Conservation (phyloP, 2,797 vertebrate genomes). For the Xyrichtys novacula region DNA sequence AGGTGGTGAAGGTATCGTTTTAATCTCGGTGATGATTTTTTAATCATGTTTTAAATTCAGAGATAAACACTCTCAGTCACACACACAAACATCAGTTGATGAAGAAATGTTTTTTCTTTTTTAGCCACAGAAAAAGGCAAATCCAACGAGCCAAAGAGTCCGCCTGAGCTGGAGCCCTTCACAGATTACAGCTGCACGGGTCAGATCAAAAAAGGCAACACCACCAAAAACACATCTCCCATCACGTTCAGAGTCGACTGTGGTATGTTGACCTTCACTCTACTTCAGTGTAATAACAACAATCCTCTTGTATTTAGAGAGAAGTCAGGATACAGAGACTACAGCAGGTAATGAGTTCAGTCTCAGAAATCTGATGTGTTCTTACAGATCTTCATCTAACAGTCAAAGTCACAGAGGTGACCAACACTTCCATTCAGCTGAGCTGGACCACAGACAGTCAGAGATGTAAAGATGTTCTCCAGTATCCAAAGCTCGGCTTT, state of each 20-base stretch:
- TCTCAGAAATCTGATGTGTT: conserved; percentile 33
- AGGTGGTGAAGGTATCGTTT: background rate
- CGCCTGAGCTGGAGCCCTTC: conserved; percentile 47
- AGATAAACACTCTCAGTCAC: background rate
- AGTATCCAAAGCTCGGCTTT: fast-evolving
- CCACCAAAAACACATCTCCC: fast-evolving
- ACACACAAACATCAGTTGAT: background rate
- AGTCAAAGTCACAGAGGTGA: fast-evolving
- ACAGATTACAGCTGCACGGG: conserved; percentile 46
- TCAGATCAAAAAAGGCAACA: background rate
- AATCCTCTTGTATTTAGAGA: background rate
- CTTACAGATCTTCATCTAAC: conserved; percentile 23
- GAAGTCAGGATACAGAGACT: background rate
- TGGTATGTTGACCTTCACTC: conserved; percentile 59
- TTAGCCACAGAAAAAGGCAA: background rate
- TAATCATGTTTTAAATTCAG: background rate
- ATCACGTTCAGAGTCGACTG: background rate
- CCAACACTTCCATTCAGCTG: background rate
- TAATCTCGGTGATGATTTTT: background rate
- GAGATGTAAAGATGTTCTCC: fast-evolving
- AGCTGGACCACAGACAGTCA: fast-evolving
- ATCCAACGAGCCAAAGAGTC: fast-evolving
- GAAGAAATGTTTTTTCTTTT: conserved; percentile 12
- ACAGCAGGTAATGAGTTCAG: background rate
- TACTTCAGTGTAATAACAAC: background rate